Conservation (phyloP, 2,797 vertebrate species). For the Poliocrania exsul region DNA sequence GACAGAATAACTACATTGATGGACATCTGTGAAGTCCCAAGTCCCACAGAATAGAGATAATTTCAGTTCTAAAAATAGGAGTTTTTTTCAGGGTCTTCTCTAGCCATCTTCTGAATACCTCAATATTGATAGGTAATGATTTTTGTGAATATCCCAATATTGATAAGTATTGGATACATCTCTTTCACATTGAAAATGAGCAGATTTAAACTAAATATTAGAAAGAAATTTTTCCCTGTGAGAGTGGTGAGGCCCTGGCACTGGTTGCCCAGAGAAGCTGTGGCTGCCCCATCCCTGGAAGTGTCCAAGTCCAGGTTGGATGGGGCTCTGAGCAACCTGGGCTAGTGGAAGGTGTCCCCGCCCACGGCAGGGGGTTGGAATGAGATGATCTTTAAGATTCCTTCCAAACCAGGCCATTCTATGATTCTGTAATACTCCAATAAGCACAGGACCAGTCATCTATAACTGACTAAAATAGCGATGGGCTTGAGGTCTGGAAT, state of each 20-base stretch:
- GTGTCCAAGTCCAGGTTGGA: not conserved
- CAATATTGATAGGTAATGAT: not conserved
- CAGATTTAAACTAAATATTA: not conserved
- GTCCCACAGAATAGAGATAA: not conserved
- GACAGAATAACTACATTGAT: not conserved
- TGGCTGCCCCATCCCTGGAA: not conserved
- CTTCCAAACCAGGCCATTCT: not conserved
- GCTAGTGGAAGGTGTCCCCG: not conserved
- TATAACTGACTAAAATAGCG: not conserved
- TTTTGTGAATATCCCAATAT: not conserved
- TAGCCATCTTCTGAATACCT: not conserved
- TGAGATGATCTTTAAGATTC: not conserved
- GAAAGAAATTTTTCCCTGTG: not conserved
- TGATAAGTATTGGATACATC: not conserved
- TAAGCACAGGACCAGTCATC: not conserved
- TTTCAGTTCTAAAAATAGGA: not conserved
- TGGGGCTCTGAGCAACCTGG: accelerated
- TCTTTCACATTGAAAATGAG: not conserved
- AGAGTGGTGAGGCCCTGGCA: accelerated
- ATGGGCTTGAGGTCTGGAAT: not conserved
- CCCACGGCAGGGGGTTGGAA: not conserved
- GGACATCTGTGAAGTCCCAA: not conserved
- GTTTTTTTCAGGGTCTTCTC: not conserved
- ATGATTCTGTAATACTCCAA: not conserved
- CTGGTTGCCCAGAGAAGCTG: not conserved